Conservation (phyloP, 1,140 invertebrate species). For the Drosophila setifemur region DNA sequence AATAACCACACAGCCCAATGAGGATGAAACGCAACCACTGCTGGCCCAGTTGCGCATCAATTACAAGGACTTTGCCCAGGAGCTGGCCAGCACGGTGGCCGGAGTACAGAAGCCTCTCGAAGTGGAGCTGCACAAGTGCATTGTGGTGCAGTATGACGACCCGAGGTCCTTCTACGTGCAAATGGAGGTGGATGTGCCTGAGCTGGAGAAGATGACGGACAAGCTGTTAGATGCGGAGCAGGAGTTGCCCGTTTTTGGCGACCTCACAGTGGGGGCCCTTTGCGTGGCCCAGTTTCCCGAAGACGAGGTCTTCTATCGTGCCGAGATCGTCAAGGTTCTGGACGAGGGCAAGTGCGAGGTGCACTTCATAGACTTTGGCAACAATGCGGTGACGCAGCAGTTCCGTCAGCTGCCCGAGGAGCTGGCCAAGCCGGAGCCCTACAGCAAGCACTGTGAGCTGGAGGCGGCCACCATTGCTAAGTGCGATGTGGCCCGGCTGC, state of each 20-base stretch:
- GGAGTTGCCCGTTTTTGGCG: constrained; percentile 82
- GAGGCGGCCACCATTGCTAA: constrained; percentile 82
- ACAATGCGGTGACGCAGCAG: constrained; percentile 85
- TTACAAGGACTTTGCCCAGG: constrained; percentile 69
- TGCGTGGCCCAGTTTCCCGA: constrained; percentile 87
- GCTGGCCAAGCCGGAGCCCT: constrained; percentile 84
- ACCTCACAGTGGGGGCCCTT: constrained; percentile 84
- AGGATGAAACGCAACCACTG: constrained; percentile 8
- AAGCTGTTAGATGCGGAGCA: constrained; percentile 83
- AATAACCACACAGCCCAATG: constrained; percentile 41
- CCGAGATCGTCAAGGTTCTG: constrained; percentile 80
- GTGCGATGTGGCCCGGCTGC: constrained; percentile 53
- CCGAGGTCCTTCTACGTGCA: constrained; percentile 87
- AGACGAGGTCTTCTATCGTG: constrained; percentile 87
- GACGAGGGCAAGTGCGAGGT: constrained; percentile 83
- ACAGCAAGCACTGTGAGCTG: constrained; percentile 86
- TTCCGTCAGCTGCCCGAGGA: constrained; percentile 86
- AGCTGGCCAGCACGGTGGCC: constrained; percentile 60
- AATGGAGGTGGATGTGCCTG: constrained; percentile 83
- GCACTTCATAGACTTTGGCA: constrained; percentile 89
- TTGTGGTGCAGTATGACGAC: constrained; percentile 85
- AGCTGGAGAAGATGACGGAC: constrained; percentile 85
- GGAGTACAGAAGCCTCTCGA: constrained; percentile 58
- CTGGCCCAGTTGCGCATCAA: constrained; percentile 53
- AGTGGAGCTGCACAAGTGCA: constrained; percentile 75